These are phyloP conservation scores for Melinaea menophilus DNA, from an alignment of 2,888 invertebrate genomes.

Conservation along the genomic window DNA sequence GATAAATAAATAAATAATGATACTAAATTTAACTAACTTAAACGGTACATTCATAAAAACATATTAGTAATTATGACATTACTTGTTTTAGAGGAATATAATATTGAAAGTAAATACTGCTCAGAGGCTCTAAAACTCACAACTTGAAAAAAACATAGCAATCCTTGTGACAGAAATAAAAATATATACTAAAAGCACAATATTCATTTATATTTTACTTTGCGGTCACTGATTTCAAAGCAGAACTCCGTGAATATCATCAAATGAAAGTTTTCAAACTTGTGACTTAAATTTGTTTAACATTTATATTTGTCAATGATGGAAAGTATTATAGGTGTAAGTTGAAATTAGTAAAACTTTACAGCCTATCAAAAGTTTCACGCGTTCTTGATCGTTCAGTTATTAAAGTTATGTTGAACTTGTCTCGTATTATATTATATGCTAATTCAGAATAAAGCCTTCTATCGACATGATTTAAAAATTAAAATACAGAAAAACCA, in stretches of 20 bases:
- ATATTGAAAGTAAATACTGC: too few species aligned
- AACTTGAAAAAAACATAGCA: too few species aligned
- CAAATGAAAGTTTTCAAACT: conserved; percentile 7
- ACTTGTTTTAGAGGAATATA: too few species aligned
- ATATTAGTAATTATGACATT: too few species aligned
- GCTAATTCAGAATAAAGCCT: background rate
- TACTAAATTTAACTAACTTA: too few species aligned
- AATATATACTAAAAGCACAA: too few species aligned
- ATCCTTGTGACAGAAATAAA: too few species aligned
- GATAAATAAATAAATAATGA: too few species aligned
- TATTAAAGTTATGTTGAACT: background rate
- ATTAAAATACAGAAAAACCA: too few species aligned
- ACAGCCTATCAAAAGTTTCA: background rate
- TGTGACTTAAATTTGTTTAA: background rate
- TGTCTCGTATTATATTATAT: background rate
- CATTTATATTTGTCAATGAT: conserved; percentile 3
- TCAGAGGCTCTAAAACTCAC: too few species aligned
- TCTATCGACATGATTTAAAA: too few species aligned
- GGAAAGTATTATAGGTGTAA: conserved; percentile 2
- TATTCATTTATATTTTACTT: background rate
- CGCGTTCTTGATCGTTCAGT: background rate
- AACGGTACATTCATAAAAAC: too few species aligned
- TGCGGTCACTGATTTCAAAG: background rate
- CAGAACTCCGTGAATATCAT: conserved; percentile 6
- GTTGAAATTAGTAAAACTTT: conserved; percentile 1